Conservation (phyloP, 1,140 invertebrate genomes). For the Leptinotarsa lineolata region DNA sequence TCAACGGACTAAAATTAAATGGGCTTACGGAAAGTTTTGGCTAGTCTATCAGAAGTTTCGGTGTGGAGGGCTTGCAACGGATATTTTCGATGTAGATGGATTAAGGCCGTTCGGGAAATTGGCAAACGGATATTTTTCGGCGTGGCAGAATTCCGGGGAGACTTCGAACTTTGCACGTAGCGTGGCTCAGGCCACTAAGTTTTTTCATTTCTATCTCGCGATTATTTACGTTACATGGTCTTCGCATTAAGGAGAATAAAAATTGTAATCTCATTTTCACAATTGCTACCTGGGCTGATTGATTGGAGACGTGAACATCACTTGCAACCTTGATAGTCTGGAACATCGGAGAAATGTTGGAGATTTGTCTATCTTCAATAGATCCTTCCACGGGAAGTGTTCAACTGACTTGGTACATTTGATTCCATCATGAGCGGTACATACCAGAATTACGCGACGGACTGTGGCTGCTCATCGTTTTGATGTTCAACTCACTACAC, state of each 20-base stretch:
- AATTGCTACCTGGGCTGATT: too few species aligned
- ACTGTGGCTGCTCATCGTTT: too few species aligned
- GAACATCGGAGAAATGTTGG: too few species aligned
- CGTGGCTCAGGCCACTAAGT: neutral
- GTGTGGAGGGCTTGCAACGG: neutral
- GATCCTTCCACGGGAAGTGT: too few species aligned
- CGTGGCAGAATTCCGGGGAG: neutral
- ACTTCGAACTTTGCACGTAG: neutral
- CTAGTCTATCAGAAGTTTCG: slow-evolving; percentile 13
- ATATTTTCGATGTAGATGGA: slow-evolving; percentile 13
- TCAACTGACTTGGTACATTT: too few species aligned
- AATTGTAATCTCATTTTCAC: too few species aligned
- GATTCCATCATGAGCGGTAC: too few species aligned
- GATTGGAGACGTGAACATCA: too few species aligned
- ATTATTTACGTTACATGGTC: neutral
- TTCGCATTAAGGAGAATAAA: neutral
- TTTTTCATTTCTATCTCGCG: neutral
- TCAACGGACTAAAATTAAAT: slow-evolving; percentile 14
- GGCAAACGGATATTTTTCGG: neutral
- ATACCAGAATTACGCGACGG: too few species aligned
- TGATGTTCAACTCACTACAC: too few species aligned
- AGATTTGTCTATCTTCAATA: too few species aligned
- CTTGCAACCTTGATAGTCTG: too few species aligned
- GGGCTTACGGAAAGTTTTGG: slow-evolving; percentile 10
- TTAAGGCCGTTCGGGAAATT: neutral